Percentiles rank a stretch among this genome's conserved stretches.
phyloP scores from a whole-genome alignment of 2,888 invertebrate genomes.

The Ernsta delagoae region DNA sequence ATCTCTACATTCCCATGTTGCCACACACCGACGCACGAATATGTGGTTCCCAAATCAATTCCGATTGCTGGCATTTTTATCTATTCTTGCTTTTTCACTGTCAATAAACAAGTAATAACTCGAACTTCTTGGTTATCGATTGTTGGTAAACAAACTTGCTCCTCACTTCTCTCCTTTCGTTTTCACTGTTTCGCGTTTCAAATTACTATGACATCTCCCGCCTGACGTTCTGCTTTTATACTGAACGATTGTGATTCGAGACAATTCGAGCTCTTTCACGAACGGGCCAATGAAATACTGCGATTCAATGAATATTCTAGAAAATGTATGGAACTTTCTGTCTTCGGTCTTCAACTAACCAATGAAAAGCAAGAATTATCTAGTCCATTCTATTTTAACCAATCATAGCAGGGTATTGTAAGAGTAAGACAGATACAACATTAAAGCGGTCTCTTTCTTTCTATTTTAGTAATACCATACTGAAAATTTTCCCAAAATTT shows the following conservation, averaged over 20 bases:
- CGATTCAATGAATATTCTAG: slow-evolving; percentile 54
- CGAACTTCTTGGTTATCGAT: background rate
- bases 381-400: background rate
- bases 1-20: slow-evolving; percentile 87
- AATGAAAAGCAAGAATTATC: background rate
- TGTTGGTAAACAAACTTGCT: slow-evolving; percentile 38
- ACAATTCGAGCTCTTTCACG: slow-evolving; percentile 54
- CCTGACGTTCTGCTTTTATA: slow-evolving; percentile 56
- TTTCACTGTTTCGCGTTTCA: slow-evolving; percentile 62
- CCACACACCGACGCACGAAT: slow-evolving; percentile 59
- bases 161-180: slow-evolving; percentile 54
- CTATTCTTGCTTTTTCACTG: slow-evolving; percentile 10
- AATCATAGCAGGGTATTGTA: background rate
- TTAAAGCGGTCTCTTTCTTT: background rate
- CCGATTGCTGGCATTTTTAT: slow-evolving; percentile 61
- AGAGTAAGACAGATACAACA: background rate
- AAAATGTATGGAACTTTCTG: slow-evolving; percentile 36
- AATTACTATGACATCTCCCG: slow-evolving; percentile 66
- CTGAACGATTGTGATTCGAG: slow-evolving; percentile 55
- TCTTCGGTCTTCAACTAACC: background rate
- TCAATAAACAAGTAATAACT: slow-evolving; percentile 10
- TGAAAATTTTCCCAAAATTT: background rate
- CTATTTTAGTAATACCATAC: slow-evolving; percentile 2
- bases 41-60: slow-evolving; percentile 67
- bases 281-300: slow-evolving; percentile 54